Conservation (phyloP, 92 coral and sea anemone species). For the Zoanthus gigantus region DNA sequence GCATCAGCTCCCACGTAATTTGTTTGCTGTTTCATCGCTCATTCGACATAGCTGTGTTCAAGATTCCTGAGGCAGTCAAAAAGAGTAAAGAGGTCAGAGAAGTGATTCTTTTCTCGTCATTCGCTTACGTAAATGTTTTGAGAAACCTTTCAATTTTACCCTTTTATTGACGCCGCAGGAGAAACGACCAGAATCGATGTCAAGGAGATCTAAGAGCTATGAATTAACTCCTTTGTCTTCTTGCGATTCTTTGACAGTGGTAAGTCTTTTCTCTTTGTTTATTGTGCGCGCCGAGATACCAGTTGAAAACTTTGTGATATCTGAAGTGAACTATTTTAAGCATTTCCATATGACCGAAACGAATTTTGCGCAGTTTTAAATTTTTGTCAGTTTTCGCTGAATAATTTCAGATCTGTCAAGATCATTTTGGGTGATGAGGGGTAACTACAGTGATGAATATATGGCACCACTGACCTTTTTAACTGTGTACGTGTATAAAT, state of each 20-base stretch:
- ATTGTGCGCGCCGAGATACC: not conserved
- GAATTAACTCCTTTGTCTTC: constrained; percentile 38
- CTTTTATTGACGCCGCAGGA: constrained; percentile 9
- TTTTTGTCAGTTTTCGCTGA: not conserved
- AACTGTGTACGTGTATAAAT: no score
- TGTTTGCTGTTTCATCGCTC: not conserved
- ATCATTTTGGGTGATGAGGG: not conserved
- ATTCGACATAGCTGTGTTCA: not conserved
- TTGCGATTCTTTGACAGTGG: constrained; percentile 24
- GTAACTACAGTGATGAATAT: not conserved
- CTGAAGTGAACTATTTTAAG: not conserved
- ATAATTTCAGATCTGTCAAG: not conserved
- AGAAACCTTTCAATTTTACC: not conserved
- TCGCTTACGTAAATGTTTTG: not conserved
- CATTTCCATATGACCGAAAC: constrained; percentile 1
- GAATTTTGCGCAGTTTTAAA: constrained; percentile 1
- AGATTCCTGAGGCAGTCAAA: not conserved
- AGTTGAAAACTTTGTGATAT: not conserved
- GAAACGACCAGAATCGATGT: constrained; percentile 25
- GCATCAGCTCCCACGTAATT: not conserved
- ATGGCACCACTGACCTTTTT: not conserved
- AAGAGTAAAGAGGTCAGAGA: constrained; percentile 14
- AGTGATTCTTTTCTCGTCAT: not conserved
- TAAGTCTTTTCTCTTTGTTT: not conserved
- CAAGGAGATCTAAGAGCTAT: constrained; percentile 29